Conservation (phyloP, 2,888 invertebrate genomes). For the Drosophila sordidula region DNA sequence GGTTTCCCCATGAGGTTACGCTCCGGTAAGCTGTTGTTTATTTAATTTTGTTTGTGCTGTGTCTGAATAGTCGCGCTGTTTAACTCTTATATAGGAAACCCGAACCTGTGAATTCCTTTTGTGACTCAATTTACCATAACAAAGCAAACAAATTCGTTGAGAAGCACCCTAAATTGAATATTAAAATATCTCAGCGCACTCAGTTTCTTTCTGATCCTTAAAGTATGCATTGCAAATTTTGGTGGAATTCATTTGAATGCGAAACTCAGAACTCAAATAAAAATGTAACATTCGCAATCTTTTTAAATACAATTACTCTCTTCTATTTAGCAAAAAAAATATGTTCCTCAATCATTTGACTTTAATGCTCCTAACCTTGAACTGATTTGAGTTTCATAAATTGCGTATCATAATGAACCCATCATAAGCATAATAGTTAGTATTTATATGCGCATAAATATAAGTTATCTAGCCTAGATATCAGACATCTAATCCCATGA, state of each 20-base stretch:
- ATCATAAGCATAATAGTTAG: not conserved
- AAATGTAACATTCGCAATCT: too few species aligned
- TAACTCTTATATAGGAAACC: too few species aligned
- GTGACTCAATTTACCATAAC: not conserved
- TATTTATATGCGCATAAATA: not conserved
- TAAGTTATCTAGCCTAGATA: slow-evolving; percentile 1
- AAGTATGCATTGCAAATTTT: not conserved
- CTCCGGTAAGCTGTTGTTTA: too few species aligned
- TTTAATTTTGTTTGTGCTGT: too few species aligned
- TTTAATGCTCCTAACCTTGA: slow-evolving; percentile 1
- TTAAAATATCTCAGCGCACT: not conserved
- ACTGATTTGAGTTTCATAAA: not conserved
- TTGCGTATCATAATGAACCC: slow-evolving; percentile 1
- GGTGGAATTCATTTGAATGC: not conserved
- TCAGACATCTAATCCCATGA: slow-evolving; percentile 28
- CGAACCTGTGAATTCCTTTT: not conserved
- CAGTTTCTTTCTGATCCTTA: not conserved
- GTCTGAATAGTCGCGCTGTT: too few species aligned
- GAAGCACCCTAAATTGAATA: not conserved
- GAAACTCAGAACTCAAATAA: not conserved
- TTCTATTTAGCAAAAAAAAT: too few species aligned
- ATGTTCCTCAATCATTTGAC: not conserved
- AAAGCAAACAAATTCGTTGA: not conserved
- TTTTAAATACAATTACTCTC: too few species aligned
- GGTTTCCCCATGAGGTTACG: too few species aligned